phyloP scores from a whole-genome alignment of 92 coral and sea anemone species.

The Epizoanthus ramosus region DNA sequence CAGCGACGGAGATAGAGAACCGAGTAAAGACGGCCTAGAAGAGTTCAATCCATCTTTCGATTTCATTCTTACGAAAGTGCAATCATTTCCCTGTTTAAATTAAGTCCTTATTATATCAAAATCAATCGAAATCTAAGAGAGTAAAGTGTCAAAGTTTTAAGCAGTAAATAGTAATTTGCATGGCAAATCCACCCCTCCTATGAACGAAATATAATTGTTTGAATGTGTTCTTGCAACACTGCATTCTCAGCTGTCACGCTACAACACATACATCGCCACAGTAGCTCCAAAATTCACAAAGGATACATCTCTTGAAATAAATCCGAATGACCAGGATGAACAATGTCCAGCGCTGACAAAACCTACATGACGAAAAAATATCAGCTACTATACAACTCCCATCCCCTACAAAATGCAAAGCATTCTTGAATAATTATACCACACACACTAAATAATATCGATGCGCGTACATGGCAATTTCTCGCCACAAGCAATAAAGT shows the following conservation, averaged over 20 bases:
- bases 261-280: conserved; percentile 12
- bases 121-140: not conserved
- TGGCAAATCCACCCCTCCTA: conserved; percentile 41
- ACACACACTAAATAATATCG: conserved; percentile 35
- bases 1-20: conserved; percentile 3
- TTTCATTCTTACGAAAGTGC: not conserved
- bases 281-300: conserved; percentile 34
- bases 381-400: conserved; percentile 32
- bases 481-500: conserved; percentile 39
- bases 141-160: conserved; percentile 18
- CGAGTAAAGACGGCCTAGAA: not conserved
- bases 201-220: conserved; percentile 37
- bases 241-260: conserved; percentile 30
- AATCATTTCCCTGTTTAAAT: not conserved
- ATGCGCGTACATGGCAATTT: conserved; percentile 39
- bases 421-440: conserved; percentile 66
- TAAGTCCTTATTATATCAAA: not conserved
- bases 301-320: conserved; percentile 99
- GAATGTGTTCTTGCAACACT: conserved; percentile 36
- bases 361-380: conserved; percentile 69
- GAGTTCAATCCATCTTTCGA: not conserved
- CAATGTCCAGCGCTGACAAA: conserved; percentile 93
- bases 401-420: conserved; percentile 42
- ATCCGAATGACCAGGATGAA: conserved; percentile 98
- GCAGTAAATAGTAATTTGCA: conserved; percentile 40